Evolutionary conservation across 2,113 vertebrate genomes (phyloP), one percentile per base, ranked within the genome.

Genomic region (Cottus gobio): DNA sequence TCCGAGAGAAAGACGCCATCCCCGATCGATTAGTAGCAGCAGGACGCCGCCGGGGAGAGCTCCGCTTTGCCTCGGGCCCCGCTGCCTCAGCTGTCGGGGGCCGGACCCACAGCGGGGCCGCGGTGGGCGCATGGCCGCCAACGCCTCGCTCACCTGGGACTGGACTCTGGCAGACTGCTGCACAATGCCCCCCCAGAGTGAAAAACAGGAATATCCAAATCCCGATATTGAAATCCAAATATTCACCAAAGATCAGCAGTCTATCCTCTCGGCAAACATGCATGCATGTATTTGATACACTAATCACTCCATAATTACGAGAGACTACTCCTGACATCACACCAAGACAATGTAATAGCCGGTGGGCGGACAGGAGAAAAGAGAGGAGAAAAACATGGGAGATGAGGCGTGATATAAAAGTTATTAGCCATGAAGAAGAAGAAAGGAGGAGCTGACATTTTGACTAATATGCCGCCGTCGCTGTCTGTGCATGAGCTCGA

Each of bases 381-480:
- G 82, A 85, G 72, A 60, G 82, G 65, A 76, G 73, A 87, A 77
- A 83, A 83, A 80, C 72, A 78, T 2, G 24, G 80, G 71, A 85
- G 87, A 93, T 90, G 91, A 91, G 87, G 89, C 74, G 79, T 90
- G 85, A 81, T 86, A 39, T 46, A 87, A 86, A 90, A 86, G 84
- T 91, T 88, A 92, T 91, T 88, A 87, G 58, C 87, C 91, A 81
- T 92, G 90, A 91, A 91, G 83, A 89, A 87, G 89, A 89, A 90
- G 81, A 90, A 89, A 84, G 75, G 84, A 86, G 85, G 86, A 89
- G 82, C 76, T 90, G 93, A 92, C 90, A 89, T 88, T 92, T 91
- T 92, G 91, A 92, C 84, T 80, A 86, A 91, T 91, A 82, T 58
- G 90, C 80, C 56, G 90, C 82, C 71, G 26, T 6, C 34, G 34